Evolutionary conservation across 2,113 vertebrate species (phyloP).

Genomic region (Melanotaenia duboulayi): DNA sequence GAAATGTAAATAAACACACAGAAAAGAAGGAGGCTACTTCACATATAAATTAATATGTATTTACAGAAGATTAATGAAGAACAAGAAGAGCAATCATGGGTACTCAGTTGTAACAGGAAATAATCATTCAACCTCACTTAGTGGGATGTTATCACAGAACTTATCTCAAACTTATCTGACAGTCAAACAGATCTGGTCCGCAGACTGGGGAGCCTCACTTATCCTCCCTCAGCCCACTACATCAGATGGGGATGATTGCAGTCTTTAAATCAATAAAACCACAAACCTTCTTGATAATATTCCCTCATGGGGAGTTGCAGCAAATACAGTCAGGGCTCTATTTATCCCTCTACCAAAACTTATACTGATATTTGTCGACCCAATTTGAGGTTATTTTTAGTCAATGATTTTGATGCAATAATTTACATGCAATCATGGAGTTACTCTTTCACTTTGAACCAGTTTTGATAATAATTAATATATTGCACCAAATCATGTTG

Average conservation of each 20-base stretch:
- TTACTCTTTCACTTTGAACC: no score
- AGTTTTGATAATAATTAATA: not conserved
- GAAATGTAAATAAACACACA: not conserved
- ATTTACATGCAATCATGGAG: conserved; percentile 2
- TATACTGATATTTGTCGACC: conserved; percentile 3
- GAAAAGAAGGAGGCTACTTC: not conserved
- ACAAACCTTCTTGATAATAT: conserved; percentile 81
- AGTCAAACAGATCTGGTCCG: conserved; percentile 53
- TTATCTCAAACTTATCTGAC: conserved; percentile 52
- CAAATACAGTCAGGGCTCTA: conserved; percentile 61
- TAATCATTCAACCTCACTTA: conserved; percentile 20
- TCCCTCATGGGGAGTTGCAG: conserved; percentile 65
- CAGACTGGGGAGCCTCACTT: conserved; percentile 55
- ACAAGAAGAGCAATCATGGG: conserved; percentile 13
- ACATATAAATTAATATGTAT: not conserved
- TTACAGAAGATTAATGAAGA: conserved; percentile 6
- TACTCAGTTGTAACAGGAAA: conserved; percentile 26
- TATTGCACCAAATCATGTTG: not conserved
- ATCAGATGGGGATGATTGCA: conserved; percentile 82
- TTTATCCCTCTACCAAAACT: conserved; percentile 47
- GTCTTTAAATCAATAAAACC: conserved; percentile 82
- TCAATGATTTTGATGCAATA: not conserved
- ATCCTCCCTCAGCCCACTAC: conserved; percentile 76
- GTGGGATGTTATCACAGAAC: conserved; percentile 28
- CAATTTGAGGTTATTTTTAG: not conserved